phyloP scores from a whole-genome alignment of 2,888 invertebrate genomes.

The Lycaena phlaeas region DNA sequence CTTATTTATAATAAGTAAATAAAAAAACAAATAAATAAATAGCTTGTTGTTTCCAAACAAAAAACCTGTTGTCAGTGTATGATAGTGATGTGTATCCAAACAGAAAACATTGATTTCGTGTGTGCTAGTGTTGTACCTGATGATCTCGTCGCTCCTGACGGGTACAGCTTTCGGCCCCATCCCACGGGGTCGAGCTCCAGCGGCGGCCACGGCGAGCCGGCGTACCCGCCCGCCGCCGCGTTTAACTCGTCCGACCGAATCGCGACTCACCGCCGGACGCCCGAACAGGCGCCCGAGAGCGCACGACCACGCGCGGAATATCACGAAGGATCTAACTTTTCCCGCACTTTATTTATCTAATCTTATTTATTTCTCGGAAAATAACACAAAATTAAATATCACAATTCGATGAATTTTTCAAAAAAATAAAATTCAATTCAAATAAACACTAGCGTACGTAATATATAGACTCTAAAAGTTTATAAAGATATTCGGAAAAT shows the following conservation, averaged over 20 bases:
- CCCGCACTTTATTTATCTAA: conserved; percentile 21
- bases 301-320: conserved; percentile 46
- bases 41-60: too few relatives aligned
- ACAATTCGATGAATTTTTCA: conserved; percentile 2
- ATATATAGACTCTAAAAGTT: background rate
- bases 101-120: too few relatives aligned
- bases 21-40: too few relatives aligned
- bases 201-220: conserved; percentile 87
- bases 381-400: conserved; percentile 10
- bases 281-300: conserved; percentile 49
- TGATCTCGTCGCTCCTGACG: conserved; percentile 78
- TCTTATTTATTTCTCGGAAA: background rate
- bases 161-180: conserved; percentile 87
- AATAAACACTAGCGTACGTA: conserved; percentile 9
- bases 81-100: too few relatives aligned
- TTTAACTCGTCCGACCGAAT: conserved; percentile 85
- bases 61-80: too few relatives aligned
- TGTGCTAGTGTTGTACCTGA: too few relatives aligned
- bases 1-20: too few relatives aligned
- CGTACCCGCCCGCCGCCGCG: conserved; percentile 81
- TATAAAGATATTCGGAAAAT: background rate
- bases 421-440: conserved; percentile 8
- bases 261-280: conserved; percentile 62
- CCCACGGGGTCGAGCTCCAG: conserved; percentile 82
- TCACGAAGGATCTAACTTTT: conserved; percentile 31